These are phyloP conservation scores for Crossaster papposus DNA, from an alignment of 53 echinoderm and acorn worm species.

Conservation along the genomic window DNA sequence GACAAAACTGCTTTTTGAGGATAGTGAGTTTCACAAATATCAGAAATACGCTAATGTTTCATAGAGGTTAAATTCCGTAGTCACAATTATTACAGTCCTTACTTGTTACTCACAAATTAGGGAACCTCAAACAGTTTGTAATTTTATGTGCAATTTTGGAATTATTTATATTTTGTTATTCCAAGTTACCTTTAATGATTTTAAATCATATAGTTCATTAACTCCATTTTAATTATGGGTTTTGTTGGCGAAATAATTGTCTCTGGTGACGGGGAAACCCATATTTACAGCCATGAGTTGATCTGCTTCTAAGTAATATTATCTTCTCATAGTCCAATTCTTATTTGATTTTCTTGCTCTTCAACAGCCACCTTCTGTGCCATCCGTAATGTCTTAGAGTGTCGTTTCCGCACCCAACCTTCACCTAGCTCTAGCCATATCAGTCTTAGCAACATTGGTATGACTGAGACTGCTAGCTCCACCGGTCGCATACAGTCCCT, in stretches of 20 bases:
- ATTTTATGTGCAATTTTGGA: neutral
- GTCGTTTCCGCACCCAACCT: constrained; percentile 81
- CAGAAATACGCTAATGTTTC: too few species aligned
- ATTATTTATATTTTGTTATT: neutral
- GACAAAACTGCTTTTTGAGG: too few species aligned
- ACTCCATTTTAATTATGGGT: neutral
- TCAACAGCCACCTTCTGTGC: constrained; percentile 90
- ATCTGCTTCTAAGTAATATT: too few species aligned
- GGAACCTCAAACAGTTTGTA: neutral
- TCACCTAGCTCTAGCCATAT: constrained; percentile 75
- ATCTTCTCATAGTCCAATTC: too few species aligned
- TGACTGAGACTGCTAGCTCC: constrained; percentile 70
- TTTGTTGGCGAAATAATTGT: neutral
- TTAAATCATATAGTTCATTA: neutral
- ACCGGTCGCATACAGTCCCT: constrained; percentile 90
- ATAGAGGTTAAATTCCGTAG: too few species aligned
- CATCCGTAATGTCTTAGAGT: constrained; percentile 91
- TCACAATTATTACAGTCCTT: too few species aligned
- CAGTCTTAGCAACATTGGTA: constrained; percentile 72
- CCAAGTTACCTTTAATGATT: neutral
- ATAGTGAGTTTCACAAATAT: too few species aligned
- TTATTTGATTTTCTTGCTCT: too few species aligned
- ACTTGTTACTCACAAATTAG: too few species aligned
- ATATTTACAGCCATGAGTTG: too few species aligned
- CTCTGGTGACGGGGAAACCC: too few species aligned